A percentile compares a stretch with the other conserved stretches of the same genome.
Evolutionary conservation across 2,888 invertebrate species (phyloP).

Genomic region (Pterobdella sp.): DNA sequence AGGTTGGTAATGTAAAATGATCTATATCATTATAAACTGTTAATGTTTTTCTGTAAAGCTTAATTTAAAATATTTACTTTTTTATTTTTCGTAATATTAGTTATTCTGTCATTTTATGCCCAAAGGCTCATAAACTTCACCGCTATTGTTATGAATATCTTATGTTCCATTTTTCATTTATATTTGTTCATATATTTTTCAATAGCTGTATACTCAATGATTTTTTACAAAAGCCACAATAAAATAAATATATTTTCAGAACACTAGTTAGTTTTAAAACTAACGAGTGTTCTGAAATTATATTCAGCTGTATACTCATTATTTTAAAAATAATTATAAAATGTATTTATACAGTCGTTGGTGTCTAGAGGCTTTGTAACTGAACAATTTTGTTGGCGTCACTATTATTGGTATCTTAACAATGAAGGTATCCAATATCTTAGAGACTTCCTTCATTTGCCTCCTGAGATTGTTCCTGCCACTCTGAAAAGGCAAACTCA

Average conservation of each 20-base stretch:
- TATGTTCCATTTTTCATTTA: no score
- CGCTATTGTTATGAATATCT: no score
- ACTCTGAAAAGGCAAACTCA: slow-evolving; percentile 80
- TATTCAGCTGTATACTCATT: not conserved
- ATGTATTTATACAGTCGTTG: slow-evolving; percentile 59
- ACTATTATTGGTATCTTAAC: slow-evolving; percentile 97
- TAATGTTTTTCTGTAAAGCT: not conserved
- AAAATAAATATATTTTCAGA: not conserved
- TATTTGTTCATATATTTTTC: no score
- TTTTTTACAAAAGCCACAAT: not conserved
- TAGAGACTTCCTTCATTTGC: slow-evolving; percentile 81
- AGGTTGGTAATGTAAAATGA: slow-evolving; percentile 55
- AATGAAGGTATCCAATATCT: slow-evolving; percentile 96
- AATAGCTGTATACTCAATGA: no score
- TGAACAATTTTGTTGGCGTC: slow-evolving; percentile 99
- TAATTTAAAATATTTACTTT: not conserved
- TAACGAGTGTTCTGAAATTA: not conserved
- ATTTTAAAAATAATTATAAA: not conserved
- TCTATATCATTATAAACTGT: not conserved
- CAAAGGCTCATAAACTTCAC: no score
- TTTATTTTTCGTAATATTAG: not conserved
- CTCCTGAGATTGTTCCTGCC: slow-evolving; percentile 94
- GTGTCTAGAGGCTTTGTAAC: slow-evolving; percentile 95
- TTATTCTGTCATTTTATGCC: not conserved
- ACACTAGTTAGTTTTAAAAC: not conserved